phyloP scores from a whole-genome alignment of 2,113 vertebrate species.

The Thryonomys swinderianus region DNA sequence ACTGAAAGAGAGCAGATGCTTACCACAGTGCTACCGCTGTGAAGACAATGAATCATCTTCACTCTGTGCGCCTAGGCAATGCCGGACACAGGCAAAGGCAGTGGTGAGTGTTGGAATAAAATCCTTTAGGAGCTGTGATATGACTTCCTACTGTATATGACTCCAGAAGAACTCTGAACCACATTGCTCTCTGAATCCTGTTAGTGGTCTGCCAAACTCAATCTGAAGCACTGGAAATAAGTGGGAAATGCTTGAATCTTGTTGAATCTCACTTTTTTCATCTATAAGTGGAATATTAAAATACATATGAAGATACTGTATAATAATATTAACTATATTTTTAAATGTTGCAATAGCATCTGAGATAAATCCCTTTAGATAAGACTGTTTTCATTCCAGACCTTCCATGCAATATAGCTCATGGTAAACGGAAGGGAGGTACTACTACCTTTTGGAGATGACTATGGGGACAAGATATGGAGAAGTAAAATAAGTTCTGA shows the following conservation, averaged over 20 bases:
- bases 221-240: not conserved
- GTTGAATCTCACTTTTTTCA: not conserved
- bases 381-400: not conserved
- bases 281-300: not conserved
- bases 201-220: not conserved
- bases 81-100: fast-evolving
- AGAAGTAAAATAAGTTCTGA: not conserved
- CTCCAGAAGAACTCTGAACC: not conserved
- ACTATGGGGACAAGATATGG: not conserved
- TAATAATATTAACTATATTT: not conserved
- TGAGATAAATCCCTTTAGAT: not conserved
- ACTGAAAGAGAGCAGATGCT: not conserved
- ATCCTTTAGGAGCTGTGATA: too few relatives aligned
- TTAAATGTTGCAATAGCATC: not conserved
- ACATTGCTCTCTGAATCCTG: too few relatives aligned
- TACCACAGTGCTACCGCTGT: not conserved
- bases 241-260: not conserved
- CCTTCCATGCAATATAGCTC: not conserved
- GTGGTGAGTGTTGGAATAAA: too few relatives aligned
- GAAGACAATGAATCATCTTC: not conserved
- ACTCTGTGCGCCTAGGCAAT: fast-evolving
- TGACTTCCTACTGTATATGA: not conserved
- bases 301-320: not conserved
- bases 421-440: not conserved
- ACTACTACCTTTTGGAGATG: not conserved